Percentiles rank a stretch among this genome's conserved stretches.
phyloP scores from a whole-genome alignment of 2,797 vertebrate genomes.

The Trachops cirrhosus region DNA sequence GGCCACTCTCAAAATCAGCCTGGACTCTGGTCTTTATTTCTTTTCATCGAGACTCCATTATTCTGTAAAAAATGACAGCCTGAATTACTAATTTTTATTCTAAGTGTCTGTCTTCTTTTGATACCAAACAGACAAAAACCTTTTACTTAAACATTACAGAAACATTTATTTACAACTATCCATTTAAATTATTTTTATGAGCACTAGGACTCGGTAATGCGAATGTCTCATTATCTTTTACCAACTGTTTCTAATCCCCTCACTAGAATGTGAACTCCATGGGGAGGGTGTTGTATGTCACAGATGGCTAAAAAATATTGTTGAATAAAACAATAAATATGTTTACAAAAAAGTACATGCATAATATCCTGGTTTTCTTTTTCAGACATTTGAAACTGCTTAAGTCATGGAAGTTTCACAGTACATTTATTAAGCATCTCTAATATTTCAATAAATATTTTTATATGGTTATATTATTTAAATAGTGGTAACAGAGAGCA shows the following conservation, averaged over 20 bases:
- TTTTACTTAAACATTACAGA: background rate
- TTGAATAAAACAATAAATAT: background rate
- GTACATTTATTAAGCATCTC: background rate
- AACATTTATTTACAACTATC: background rate
- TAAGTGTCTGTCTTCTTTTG: background rate
- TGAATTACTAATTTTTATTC: background rate
- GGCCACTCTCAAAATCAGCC: background rate
- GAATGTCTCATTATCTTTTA: background rate
- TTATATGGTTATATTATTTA: background rate
- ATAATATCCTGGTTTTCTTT: background rate
- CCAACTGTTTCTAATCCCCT: background rate
- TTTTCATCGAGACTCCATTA: background rate
- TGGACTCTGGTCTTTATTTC: background rate
- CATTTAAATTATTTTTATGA: background rate
- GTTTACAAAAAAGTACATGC: background rate
- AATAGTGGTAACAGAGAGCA: background rate
- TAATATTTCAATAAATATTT: background rate
- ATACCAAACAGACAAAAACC: background rate
- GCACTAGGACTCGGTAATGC: background rate
- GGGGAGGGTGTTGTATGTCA: background rate
- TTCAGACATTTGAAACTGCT: background rate
- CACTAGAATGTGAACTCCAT: background rate
- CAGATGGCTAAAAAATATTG: background rate
- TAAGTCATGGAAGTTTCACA: background rate
- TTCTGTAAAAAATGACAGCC: background rate